Percentiles rank a stretch among this genome's conserved stretches.
Conservation (phyloP, 2,797 vertebrate genomes). For the Enteromius paludinosus region DNA sequence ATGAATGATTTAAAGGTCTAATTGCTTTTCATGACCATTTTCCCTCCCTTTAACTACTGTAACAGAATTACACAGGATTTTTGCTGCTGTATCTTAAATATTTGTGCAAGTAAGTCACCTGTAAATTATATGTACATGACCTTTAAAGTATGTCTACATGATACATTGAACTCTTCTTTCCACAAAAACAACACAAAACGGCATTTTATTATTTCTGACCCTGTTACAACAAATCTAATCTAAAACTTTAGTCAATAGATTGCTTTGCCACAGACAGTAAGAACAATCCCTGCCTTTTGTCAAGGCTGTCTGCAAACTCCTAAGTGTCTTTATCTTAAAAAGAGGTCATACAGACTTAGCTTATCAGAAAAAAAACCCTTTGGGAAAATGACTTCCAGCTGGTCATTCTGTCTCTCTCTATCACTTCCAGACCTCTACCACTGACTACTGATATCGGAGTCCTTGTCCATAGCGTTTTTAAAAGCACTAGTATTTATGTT, state of each 20-base stretch:
- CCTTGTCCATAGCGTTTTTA: neutral
- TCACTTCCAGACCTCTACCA: neutral
- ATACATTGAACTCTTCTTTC: neutral
- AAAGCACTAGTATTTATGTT: neutral
- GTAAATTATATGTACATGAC: neutral
- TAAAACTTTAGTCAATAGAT: neutral
- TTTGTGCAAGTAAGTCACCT: neutral
- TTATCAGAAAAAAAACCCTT: conserved; percentile 3
- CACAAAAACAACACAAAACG: neutral
- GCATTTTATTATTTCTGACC: neutral
- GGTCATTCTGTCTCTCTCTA: neutral
- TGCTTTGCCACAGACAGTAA: neutral
- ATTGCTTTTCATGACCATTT: neutral
- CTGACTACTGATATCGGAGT: neutral
- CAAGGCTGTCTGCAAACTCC: conserved; percentile 15
- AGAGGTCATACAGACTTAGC: conserved; percentile 13
- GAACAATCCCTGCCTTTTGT: neutral
- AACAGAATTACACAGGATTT: conserved; percentile 30
- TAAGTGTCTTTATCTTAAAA: conserved; percentile 7
- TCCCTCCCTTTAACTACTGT: neutral
- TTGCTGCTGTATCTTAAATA: neutral
- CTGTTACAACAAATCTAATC: neutral
- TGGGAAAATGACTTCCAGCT: conserved; percentile 6
- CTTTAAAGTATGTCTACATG: neutral
- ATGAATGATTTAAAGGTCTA: neutral